Evolutionary conservation across 2,797 vertebrate genomes (phyloP), one percentile per base, ranked within the genome.

Genomic region (Adelosebastes latens): DNA sequence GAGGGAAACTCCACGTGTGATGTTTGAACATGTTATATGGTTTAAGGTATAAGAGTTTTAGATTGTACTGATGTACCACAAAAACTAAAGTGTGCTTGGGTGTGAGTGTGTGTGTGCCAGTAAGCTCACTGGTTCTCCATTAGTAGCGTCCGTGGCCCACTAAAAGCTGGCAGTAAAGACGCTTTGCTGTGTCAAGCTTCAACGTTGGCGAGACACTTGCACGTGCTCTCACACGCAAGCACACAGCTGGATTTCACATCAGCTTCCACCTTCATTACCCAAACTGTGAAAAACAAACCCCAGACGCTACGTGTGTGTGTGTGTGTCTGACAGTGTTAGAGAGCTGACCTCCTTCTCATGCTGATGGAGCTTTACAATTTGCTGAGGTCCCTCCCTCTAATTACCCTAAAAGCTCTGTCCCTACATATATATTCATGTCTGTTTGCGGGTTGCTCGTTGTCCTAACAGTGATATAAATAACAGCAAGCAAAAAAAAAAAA

Each of bases 221-320:
- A 77, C 78, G 73, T 83, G 89, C 83, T 84, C 80, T 87, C 85
- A 87, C 84, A 87, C 46, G 88, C 85, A 89, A 79, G 80, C 77
- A 80, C 91, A 88, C 92, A 93, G 93, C 95, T 94, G 93, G 93
- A 87, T 89, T 95, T 93, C 82, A 92, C 92, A 95, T 95, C 92
- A 93, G 73, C 75, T 83, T 84, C 87, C 83, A 89, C 83, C 84
- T 70, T 92, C 89, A 93, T 93, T 91, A 95, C 84, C 87, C 81
- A 91, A 92, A 94, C 93, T 93, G 94, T 94, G 94, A 94, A 94
- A 96, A 95, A 93, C 89, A 95, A 94, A 93, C 90, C 87, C 89
- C 92, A 93, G 90, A 91, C 90, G 29, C 79, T 75, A 29, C 75
- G 75, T 89, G 87, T 85, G 83, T 82, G 81, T 83, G 61, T 56